Conservation (phyloP, 2,888 invertebrate genomes). For the Heteropelma amictum region DNA sequence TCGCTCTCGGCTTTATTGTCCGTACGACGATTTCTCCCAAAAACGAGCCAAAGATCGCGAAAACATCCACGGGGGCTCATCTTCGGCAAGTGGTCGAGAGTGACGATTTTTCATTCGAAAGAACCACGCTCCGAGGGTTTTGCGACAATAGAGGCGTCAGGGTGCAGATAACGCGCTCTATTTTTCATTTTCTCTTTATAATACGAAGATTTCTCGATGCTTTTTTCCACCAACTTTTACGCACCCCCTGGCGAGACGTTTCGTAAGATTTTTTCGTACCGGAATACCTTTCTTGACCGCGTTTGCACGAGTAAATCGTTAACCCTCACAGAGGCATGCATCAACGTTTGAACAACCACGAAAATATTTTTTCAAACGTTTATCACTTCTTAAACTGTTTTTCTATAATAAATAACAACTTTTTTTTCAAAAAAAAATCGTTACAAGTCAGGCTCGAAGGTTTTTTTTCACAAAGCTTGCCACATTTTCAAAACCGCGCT, state of each 20-base stretch:
- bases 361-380: no score
- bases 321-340: no score
- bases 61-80: slow-evolving; percentile 56
- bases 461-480: no score
- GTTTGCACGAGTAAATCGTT: no score
- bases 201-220: slow-evolving; percentile 5
- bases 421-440: no score
- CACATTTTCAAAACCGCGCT: no score
- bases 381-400: no score
- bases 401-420: no score
- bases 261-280: slow-evolving; percentile 20
- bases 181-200: slow-evolving; percentile 8
- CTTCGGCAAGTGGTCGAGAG: slow-evolving; percentile 57
- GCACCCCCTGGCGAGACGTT: slow-evolving; percentile 2
- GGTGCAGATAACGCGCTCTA: slow-evolving; percentile 60
- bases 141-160: slow-evolving; percentile 65
- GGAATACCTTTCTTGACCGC: no score
- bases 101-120: slow-evolving; percentile 55
- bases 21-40: not conserved
- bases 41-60: slow-evolving; percentile 15
- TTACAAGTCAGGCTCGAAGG: no score
- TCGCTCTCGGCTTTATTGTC: slow-evolving; percentile 21
- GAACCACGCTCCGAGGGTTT: slow-evolving; percentile 32
- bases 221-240: not conserved
- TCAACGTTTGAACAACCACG: no score